A percentile compares a stretch with the other conserved stretches of the same genome.
Evolutionary conservation across 1,140 invertebrate genomes (phyloP).

Genomic region (Galendromus occidentalis): DNA sequence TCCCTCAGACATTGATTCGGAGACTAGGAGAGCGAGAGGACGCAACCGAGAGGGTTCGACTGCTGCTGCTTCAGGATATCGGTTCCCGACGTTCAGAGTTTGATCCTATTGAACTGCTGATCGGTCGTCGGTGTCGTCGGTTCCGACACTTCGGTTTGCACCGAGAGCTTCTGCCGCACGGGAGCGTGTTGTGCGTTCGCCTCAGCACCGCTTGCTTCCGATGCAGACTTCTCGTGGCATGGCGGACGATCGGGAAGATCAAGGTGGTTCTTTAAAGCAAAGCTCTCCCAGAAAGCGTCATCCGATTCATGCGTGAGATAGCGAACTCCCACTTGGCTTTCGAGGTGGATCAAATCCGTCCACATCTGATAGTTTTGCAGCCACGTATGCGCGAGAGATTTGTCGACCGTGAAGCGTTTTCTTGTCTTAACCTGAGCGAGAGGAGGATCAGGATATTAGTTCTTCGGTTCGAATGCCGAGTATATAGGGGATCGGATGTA

Average conservation of each 20-base stretch:
- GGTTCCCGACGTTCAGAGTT: not conserved
- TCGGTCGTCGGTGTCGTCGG: slow-evolving; percentile 1
- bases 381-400: slow-evolving; percentile 82
- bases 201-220: slow-evolving; percentile 12
- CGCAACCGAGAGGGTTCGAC: too few species aligned
- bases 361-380: slow-evolving; percentile 90
- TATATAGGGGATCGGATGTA: too few species aligned
- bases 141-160: slow-evolving; percentile 5
- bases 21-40: too few species aligned
- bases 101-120: not conserved
- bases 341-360: slow-evolving; percentile 73
- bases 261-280: slow-evolving; percentile 28
- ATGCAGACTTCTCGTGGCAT: slow-evolving; percentile 18
- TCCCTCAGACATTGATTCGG: too few species aligned
- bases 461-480: too few species aligned
- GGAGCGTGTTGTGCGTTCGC: not conserved
- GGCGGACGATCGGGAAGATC: slow-evolving; percentile 17
- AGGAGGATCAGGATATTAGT: too few species aligned
- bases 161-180: not conserved
- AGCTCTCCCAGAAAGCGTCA: slow-evolving; percentile 63
- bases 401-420: slow-evolving; percentile 89
- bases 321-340: slow-evolving; percentile 53
- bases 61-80: too few species aligned
- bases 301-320: slow-evolving; percentile 92
- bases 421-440: slow-evolving; percentile 54